Evolutionary conservation across 2,797 vertebrate species (phyloP), one percentile per base, ranked within the genome.

Genomic region (Chanos chanos): DNA sequence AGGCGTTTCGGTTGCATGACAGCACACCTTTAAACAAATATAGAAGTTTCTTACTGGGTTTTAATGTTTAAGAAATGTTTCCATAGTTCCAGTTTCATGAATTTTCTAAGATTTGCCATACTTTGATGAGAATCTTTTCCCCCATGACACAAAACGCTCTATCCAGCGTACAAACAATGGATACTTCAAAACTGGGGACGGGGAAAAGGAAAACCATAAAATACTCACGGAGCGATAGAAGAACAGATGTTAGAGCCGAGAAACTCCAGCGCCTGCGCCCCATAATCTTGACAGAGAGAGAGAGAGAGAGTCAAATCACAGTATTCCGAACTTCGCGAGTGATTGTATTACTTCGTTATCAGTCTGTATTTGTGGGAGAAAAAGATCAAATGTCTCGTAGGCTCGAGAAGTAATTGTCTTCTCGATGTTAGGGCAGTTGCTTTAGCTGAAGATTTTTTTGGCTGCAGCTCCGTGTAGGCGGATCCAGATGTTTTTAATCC

Each of bases 401-500:
- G 61, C 64, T 56, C 8, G 39, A 37, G 1, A 13, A 28, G 24
- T 27, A 27, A 40, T 24, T 37, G 25, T 55, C 44, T 57, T 60
- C 64, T 44, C 43, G 62, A 53, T 71, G 54, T 33, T 54, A 61
- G 47, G 48, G 55, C 40, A 67, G 63, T 48, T 68, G 59, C 60
- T 60, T 19, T 64, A 63, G 61, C 56, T 68, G 43, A 28, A 55
- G 61, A 53, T 24, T 27, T 66, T 50, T 56, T 67, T 74, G 71
- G 61, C 63, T 65, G 47, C 62, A 66, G 66, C 67, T 73, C 73
- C 54, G 64, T 82, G 86, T 82, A 83, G 83, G 83, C 83, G 84
- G 87, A 81, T 84, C 87, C 92, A 94, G 90, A 87, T 86, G 81
- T 92, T 87, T 84, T 79, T 78, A 89, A 89, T 91, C 89, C 92